Percentiles rank a stretch among this genome's conserved stretches.
phyloP scores from a whole-genome alignment of 2,888 invertebrate genomes.

The Druceiella hillmani region DNA sequence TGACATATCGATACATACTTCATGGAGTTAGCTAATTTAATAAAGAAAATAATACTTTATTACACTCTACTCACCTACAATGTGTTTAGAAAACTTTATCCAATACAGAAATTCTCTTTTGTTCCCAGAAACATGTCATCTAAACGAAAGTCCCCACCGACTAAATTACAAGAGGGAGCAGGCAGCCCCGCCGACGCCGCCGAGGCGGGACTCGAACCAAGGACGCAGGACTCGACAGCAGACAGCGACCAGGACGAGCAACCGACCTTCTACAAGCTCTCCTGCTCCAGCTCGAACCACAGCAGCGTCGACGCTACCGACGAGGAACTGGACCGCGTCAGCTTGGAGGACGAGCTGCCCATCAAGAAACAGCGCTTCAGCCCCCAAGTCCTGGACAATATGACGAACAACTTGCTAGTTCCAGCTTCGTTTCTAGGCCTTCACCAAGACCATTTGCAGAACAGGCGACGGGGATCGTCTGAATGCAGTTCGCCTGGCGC shows the following conservation, averaged over 20 bases:
- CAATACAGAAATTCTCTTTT: too few species aligned
- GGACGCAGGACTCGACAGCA: constrained; percentile 39
- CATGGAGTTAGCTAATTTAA: too few species aligned
- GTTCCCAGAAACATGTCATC: constrained; percentile 90
- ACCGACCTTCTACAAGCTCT: constrained; percentile 44
- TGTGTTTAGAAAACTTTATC: too few species aligned
- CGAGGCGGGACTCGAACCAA: constrained; percentile 47
- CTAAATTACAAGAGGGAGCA: constrained; percentile 80
- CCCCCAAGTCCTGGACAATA: constrained; percentile 49
- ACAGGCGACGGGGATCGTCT: constrained; percentile 53
- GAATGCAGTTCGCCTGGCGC: constrained; percentile 70
- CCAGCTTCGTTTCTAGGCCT: constrained; percentile 50
- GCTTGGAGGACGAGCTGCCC: constrained; percentile 56
- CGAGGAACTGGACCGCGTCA: constrained; percentile 47
- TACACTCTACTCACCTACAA: too few species aligned
- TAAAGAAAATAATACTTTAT: too few species aligned
- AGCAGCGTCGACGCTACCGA: constrained; percentile 53
- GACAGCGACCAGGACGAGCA: constrained; percentile 38
- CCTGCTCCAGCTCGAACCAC: constrained; percentile 44
- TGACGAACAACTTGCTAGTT: constrained; percentile 56
- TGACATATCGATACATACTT: too few species aligned
- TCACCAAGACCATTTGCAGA: constrained; percentile 51
- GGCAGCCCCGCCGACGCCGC: constrained; percentile 40
- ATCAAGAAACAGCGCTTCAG: constrained; percentile 58
- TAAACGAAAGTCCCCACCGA: constrained; percentile 94